A percentile compares a stretch with the other conserved stretches of the same genome.
These are phyloP conservation scores for Papilio dardanus DNA, from an alignment of 1,140 invertebrate genomes.

Conservation along the genomic window DNA sequence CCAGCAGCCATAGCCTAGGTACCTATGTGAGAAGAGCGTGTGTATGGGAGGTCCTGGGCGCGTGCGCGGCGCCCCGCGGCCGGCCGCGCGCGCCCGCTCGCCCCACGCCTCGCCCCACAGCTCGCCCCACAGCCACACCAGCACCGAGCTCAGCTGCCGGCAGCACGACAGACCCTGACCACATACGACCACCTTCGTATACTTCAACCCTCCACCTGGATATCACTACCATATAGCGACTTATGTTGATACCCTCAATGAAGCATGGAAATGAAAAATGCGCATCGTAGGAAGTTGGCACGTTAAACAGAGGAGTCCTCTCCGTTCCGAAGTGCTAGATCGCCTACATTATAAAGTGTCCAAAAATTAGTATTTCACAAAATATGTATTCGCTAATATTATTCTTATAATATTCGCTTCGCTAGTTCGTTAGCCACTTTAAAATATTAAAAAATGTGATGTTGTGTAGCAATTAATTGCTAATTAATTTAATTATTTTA, in stretches of 20 bases:
- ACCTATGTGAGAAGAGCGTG: slow-evolving; percentile 72
- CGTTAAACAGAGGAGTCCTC: background rate
- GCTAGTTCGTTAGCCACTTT: no score
- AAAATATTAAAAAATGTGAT: background rate
- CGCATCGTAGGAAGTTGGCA: no score
- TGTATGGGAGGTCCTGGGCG: slow-evolving; percentile 55
- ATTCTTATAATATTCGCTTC: no score
- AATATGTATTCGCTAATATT: no score
- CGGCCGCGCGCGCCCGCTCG: slow-evolving; percentile 54
- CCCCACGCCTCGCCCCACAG: slow-evolving; percentile 84
- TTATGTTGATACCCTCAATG: background rate
- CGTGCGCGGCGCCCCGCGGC: slow-evolving; percentile 25
- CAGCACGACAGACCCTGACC: slow-evolving; percentile 83
- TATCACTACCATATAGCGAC: no score
- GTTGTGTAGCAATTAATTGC: background rate
- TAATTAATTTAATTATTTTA: no score
- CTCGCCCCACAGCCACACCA: slow-evolving; percentile 85
- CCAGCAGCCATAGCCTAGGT: background rate
- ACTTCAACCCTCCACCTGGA: no score
- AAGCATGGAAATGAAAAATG: slow-evolving; percentile 1
- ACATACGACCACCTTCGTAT: no score
- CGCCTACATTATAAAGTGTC: background rate
- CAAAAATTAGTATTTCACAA: background rate
- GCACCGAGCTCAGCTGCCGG: slow-evolving; percentile 83
- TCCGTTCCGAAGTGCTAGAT: background rate